Conservation (phyloP, 2,888 invertebrate genomes). For the Melinaea menophilus region DNA sequence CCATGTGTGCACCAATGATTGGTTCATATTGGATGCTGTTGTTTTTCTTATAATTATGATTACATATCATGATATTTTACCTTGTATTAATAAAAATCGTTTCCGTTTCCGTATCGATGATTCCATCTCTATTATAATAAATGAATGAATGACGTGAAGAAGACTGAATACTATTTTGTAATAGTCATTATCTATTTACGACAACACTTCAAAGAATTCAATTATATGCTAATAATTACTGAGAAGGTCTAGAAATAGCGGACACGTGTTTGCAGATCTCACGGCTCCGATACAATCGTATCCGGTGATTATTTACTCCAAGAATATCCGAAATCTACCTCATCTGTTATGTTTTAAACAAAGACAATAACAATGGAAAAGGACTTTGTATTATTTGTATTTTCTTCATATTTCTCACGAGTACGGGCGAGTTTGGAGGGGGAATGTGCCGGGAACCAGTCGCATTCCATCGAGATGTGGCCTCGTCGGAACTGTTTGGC, state of each 20-base stretch:
- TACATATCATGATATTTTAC: not conserved
- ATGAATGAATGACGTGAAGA: too few relatives aligned
- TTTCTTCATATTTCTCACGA: slow-evolving; percentile 44
- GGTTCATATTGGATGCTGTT: slow-evolving; percentile 10
- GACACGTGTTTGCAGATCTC: slow-evolving; percentile 62
- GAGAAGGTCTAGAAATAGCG: slow-evolving; percentile 19
- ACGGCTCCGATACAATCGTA: slow-evolving; percentile 47
- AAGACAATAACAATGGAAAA: slow-evolving; percentile 23
- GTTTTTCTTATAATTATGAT: not conserved
- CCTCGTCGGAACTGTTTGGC: slow-evolving; percentile 36
- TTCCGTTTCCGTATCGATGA: too few relatives aligned
- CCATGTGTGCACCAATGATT: slow-evolving; percentile 16
- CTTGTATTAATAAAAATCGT: not conserved
- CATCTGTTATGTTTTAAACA: slow-evolving; percentile 12
- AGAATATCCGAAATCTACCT: slow-evolving; percentile 5
- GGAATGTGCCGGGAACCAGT: slow-evolving; percentile 43
- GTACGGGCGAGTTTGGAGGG: slow-evolving; percentile 32
- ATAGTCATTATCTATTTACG: not conserved
- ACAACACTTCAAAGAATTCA: not conserved
- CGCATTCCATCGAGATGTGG: slow-evolving; percentile 44
- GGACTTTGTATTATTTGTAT: slow-evolving; percentile 23
- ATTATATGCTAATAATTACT: slow-evolving; percentile 18
- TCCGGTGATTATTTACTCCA: slow-evolving; percentile 48
- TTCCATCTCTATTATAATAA: too few relatives aligned
- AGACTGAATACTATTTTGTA: too few relatives aligned